phyloP scores from a whole-genome alignment of 2,888 invertebrate genomes.

The Galeopsomyia nigrocyanea region DNA sequence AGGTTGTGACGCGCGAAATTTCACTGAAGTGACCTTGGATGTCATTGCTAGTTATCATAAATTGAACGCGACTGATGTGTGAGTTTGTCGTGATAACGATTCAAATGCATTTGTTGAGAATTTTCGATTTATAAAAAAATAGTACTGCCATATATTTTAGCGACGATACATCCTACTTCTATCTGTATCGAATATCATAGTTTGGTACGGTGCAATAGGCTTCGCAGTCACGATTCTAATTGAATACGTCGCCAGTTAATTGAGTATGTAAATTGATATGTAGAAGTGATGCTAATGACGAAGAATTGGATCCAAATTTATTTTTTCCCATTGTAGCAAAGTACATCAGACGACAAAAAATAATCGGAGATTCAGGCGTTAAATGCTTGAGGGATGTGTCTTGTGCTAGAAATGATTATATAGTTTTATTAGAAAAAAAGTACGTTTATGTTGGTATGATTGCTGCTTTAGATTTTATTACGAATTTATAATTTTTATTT shows the following conservation, averaged over 20 bases:
- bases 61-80: conserved; percentile 8
- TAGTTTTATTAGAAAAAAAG: too few relatives aligned
- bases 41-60: not conserved
- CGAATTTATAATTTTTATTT: too few relatives aligned
- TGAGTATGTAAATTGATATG: conserved; percentile 43
- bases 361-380: too few relatives aligned
- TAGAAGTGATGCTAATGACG: conserved; percentile 6
- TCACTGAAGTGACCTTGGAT: conserved; percentile 24
- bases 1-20: conserved; percentile 70
- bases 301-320: conserved; percentile 56
- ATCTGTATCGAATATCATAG: conserved; percentile 72
- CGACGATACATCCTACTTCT: conserved; percentile 42
- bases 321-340: conserved; percentile 59
- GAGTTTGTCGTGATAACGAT: conserved; percentile 12
- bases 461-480: too few relatives aligned
- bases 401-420: too few relatives aligned
- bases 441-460: too few relatives aligned
- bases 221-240: conserved; percentile 78
- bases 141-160: conserved; percentile 26
- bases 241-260: conserved; percentile 74
- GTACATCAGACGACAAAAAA: conserved; percentile 52
- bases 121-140: too few relatives aligned
- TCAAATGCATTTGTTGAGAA: too few relatives aligned
- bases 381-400: too few relatives aligned
- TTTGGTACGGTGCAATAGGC: conserved; percentile 90